phyloP scores from a whole-genome alignment of 2,113 vertebrate species.

The Leiothrix lutea region DNA sequence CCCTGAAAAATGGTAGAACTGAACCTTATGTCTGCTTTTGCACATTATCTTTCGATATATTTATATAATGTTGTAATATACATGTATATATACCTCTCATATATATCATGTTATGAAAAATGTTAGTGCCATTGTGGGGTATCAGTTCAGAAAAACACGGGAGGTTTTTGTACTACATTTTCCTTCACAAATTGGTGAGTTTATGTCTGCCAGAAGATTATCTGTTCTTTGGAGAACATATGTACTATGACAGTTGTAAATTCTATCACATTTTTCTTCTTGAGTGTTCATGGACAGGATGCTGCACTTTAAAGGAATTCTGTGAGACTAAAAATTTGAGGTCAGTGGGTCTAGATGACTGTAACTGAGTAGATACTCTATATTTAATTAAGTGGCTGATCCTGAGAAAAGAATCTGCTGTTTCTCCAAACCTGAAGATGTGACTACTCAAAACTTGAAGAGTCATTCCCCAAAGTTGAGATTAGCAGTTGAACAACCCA shows the following conservation, averaged over 20 bases:
- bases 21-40: not conserved
- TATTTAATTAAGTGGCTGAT: slow-evolving; percentile 17
- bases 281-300: not conserved
- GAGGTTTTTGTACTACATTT: not conserved
- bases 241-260: slow-evolving; percentile 26
- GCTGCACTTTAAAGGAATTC: slow-evolving; percentile 14
- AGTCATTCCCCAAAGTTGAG: not conserved
- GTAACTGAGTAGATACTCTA: not conserved
- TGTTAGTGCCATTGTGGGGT: not conserved
- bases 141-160: slow-evolving; percentile 20
- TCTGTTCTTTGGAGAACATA: not conserved
- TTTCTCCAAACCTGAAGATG: not conserved
- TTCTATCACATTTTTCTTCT: slow-evolving; percentile 41
- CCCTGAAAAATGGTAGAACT: not conserved
- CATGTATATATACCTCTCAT: not conserved
- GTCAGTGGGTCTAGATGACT: not conserved
- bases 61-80: too few relatives aligned
- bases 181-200: not conserved
- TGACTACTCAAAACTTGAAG: not conserved
- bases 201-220: slow-evolving; percentile 33
- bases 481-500: not conserved
- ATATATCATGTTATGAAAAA: not conserved
- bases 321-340: not conserved
- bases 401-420: slow-evolving; percentile 1
- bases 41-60: slow-evolving; percentile 1